phyloP scores from a whole-genome alignment of 2,888 invertebrate genomes.

The Epirrhoe alternata region DNA sequence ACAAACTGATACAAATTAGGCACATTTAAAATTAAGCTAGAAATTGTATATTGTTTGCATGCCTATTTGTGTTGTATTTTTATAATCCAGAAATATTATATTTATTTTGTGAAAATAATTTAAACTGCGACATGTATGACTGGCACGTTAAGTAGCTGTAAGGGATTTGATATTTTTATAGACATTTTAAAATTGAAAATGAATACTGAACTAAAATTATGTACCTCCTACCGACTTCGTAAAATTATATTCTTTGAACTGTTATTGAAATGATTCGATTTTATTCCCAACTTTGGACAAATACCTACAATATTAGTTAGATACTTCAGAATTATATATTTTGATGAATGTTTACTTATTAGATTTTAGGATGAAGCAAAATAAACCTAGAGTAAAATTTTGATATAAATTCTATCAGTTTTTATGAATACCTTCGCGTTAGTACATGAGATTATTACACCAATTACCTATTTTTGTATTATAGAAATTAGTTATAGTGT shows the following conservation, averaged over 20 bases:
- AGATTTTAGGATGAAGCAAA: background rate
- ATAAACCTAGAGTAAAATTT: constrained; percentile 3
- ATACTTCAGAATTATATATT: constrained; percentile 10
- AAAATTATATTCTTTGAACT: constrained; percentile 29
- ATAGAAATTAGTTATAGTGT: constrained; percentile 53
- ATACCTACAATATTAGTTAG: background rate
- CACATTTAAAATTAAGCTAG: constrained; percentile 39
- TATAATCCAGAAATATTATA: constrained; percentile 47
- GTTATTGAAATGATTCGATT: constrained; percentile 7
- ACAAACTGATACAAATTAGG: constrained; percentile 33
- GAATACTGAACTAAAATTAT: background rate
- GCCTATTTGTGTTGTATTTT: constrained; percentile 48
- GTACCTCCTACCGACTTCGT: background rate
- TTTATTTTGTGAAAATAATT: constrained; percentile 56
- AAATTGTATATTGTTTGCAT: constrained; percentile 16
- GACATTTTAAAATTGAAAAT: constrained; percentile 20
- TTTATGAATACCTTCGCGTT: constrained; percentile 3
- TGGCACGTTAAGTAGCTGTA: constrained; percentile 24
- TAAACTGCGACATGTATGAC: constrained; percentile 29
- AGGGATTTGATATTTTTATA: constrained; percentile 48
- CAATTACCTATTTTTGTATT: constrained; percentile 58
- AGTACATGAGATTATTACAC: constrained; percentile 53
- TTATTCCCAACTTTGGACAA: constrained; percentile 3
- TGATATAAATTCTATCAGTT: constrained; percentile 2
- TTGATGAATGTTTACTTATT: constrained; percentile 10